Evolutionary conservation across 2,113 vertebrate genomes (phyloP), one percentile per base, ranked within the genome.

Genomic region (Lota lota): DNA sequence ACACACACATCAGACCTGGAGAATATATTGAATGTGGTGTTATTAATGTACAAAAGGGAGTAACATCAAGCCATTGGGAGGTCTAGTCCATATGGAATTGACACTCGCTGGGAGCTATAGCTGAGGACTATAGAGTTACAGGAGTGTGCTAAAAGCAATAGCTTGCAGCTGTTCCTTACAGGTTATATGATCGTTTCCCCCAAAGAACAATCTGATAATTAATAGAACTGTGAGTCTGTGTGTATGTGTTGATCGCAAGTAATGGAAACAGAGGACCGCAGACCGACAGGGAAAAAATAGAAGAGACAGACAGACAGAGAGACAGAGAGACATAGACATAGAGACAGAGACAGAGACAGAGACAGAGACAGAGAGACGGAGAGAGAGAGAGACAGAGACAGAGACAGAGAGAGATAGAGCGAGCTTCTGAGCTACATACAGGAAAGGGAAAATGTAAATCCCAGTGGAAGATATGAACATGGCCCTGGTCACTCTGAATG

Each of bases 131-230:
- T 65, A 65, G 19, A 53, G 51, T 65, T 65, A 65, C 63, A 22
- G 22, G 22, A 65, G 47, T 40, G 59, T 4, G 59, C 59, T 17
- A 53, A 36, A 53, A 7, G 18, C 47, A 21, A 21, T 20, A 33
- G 11, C 53, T 22, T 56, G 53, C 66, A 68, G 66, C 66, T 68
- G 66, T 50, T 60, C 19, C 36, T 28, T 16, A 50, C 22, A 33
- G 33, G 22, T 50, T 50, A 68, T 68, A 16, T 60, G 66, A 68
- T 50, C 40, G 56, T 22, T 18, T 47, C 20, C 8, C 22, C 62
- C 14, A 22, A 24, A 58, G 28, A 22, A 60, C 69, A 59, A 58
- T 71, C 62, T 50, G 54, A 60, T 59, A 64, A 59, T 65, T 51
- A 60, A 50, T 40, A 40, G 10, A 16, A n/a, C 22, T 33, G 51